Conservation (phyloP, 2,797 vertebrate genomes). For the Artibeus lituratus region DNA sequence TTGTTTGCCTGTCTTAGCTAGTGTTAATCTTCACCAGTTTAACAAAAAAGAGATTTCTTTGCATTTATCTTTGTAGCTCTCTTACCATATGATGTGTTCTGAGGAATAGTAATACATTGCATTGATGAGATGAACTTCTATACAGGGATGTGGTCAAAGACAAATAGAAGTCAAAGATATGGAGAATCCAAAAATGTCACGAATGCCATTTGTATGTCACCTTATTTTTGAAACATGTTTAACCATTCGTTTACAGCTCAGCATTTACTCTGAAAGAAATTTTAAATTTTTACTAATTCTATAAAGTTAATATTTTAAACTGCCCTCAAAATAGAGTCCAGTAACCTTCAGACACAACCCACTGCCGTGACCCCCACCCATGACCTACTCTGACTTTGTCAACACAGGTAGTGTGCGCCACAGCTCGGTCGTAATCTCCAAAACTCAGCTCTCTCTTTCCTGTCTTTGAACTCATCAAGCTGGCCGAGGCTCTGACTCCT, state of each 20-base stretch:
- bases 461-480: background rate
- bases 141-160: background rate
- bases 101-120: background rate
- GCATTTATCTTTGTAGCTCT: background rate
- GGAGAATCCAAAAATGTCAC: background rate
- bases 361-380: background rate
- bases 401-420: background rate
- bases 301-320: background rate
- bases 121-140: background rate
- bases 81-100: background rate
- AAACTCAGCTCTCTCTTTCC: background rate
- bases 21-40: background rate
- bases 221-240: background rate
- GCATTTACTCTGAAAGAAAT: background rate
- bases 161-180: background rate
- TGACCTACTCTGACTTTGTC: background rate
- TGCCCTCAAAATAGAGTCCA: background rate
- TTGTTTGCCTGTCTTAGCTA: background rate
- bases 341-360: background rate
- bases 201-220: background rate
- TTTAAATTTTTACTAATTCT: background rate
- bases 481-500: background rate
- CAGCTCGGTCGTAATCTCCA: background rate
- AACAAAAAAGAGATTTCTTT: background rate
- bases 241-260: background rate